phyloP scores from a whole-genome alignment of 2,888 invertebrate species.

The Eurois occulta region DNA sequence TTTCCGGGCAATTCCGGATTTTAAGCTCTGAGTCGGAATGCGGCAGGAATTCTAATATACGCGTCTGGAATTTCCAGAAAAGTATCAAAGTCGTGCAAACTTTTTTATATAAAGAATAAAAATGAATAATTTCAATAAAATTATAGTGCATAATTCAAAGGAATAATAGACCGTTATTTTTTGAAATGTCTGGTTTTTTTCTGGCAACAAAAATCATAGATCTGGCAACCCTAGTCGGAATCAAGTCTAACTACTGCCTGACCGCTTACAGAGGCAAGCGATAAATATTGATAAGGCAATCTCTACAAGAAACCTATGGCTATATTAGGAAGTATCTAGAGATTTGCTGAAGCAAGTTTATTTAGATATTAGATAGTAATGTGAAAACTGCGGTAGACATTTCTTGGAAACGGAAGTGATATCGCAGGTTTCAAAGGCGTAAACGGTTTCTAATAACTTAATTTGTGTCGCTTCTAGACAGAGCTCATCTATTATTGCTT shows the following conservation, averaged over 20 bases:
- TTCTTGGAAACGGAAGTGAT: slow-evolving; percentile 52
- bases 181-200: neutral
- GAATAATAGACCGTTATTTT: neutral
- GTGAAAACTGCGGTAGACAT: slow-evolving; percentile 45
- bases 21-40: neutral
- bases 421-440: slow-evolving; percentile 6
- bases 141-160: neutral
- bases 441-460: slow-evolving; percentile 35
- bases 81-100: neutral
- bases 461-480: slow-evolving; percentile 12
- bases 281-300: slow-evolving; percentile 66
- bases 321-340: slow-evolving; percentile 53
- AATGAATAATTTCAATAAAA: neutral
- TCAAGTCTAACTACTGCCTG: slow-evolving; percentile 52
- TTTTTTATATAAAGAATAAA: neutral
- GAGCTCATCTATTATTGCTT: neutral
- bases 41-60: neutral
- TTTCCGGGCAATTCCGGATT: neutral
- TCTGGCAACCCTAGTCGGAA: slow-evolving; percentile 31
- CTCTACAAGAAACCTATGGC: slow-evolving; percentile 51
- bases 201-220: neutral
- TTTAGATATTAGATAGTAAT: slow-evolving; percentile 58
- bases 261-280: slow-evolving; percentile 46
- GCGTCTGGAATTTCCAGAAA: neutral
- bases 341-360: slow-evolving; percentile 43